Conservation (phyloP, 1,140 invertebrate species). For the Polyergus mexicanus region DNA sequence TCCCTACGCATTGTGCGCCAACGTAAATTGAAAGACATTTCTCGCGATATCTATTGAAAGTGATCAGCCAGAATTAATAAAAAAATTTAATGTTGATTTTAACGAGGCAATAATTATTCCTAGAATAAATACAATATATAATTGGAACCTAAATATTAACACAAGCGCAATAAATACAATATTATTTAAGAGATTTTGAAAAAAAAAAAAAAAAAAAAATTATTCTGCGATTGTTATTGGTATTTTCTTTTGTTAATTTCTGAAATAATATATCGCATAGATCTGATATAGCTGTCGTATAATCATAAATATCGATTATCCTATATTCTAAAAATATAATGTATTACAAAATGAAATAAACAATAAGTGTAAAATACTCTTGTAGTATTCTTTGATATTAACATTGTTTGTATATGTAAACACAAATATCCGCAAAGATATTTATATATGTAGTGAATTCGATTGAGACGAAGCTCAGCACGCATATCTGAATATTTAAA, state of each 20-base stretch:
- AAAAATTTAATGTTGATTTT: not conserved
- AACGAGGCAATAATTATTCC: not conserved
- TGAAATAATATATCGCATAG: not conserved
- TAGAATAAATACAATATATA: not conserved
- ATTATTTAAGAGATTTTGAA: not conserved
- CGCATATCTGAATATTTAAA: too few species aligned
- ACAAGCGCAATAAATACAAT: not conserved
- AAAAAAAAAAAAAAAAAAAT: too few species aligned
- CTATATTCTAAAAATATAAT: too few species aligned
- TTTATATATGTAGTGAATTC: too few species aligned
- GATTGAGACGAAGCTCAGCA: too few species aligned
- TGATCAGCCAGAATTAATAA: not conserved
- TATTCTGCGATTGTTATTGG: not conserved
- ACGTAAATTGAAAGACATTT: constrained; percentile 11
- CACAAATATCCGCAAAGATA: too few species aligned
- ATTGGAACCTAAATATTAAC: not conserved
- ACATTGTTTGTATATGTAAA: too few species aligned
- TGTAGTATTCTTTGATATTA: too few species aligned
- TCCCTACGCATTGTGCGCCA: not conserved
- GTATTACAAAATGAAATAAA: too few species aligned
- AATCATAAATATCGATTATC: not conserved
- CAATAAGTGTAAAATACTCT: too few species aligned
- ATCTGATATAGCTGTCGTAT: not conserved
- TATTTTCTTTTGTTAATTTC: not conserved
- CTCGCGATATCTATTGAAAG: not conserved